Evolutionary conservation across 2,797 vertebrate genomes (phyloP).

Genomic region (Hippocampus kuda): DNA sequence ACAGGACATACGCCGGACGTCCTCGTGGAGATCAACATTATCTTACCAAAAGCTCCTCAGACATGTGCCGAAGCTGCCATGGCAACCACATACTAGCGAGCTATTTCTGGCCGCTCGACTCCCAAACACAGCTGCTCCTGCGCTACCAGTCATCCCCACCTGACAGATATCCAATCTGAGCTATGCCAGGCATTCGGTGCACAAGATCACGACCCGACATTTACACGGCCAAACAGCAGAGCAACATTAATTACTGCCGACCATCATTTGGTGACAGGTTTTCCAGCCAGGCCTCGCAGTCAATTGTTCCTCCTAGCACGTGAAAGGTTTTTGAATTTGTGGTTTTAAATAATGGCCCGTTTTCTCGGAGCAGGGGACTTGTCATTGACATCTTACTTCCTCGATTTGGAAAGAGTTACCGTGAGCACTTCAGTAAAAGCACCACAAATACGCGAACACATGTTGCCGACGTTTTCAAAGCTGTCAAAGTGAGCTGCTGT

Average conservation of each 20-base stretch:
- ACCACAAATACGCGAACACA: conserved; percentile 31
- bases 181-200: conserved; percentile 16
- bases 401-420: conserved; percentile 32
- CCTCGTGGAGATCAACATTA: conserved; percentile 11
- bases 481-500: conserved; percentile 43
- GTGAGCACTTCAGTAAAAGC: conserved; percentile 25
- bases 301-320: conserved; percentile 28
- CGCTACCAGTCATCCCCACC: conserved; percentile 37
- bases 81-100: conserved; percentile 50
- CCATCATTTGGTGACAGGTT: conserved; percentile 46
- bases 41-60: conserved; percentile 19
- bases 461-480: conserved; percentile 30
- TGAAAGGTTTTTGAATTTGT: not conserved
- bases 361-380: conserved; percentile 6
- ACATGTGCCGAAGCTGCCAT: conserved; percentile 43
- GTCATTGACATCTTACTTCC: conserved; percentile 31
- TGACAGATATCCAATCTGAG: conserved; percentile 26
- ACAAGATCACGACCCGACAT: conserved; percentile 42
- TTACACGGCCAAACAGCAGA: conserved; percentile 34
- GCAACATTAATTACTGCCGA: conserved; percentile 39
- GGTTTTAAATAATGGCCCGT: not conserved
- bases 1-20: conserved; percentile 17
- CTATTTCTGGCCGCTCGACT: conserved; percentile 53
- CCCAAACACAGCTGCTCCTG: conserved; percentile 57
- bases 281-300: conserved; percentile 42